phyloP scores from a whole-genome alignment of 2,113 vertebrate species.

The Callaeas wilsoni region DNA sequence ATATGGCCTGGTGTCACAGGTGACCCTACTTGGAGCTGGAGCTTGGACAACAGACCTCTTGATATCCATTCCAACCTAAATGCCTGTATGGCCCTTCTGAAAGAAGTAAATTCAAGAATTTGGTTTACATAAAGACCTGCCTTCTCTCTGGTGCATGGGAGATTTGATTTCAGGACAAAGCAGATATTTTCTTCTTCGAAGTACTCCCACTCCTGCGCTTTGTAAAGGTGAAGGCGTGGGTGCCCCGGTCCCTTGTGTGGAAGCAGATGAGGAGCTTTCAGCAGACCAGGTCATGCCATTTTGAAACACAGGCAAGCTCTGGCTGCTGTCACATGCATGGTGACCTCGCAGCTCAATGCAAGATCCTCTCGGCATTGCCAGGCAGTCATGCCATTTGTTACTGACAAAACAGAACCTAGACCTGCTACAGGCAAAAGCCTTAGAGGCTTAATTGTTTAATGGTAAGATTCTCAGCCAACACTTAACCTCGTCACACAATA shows the following conservation, averaged over 20 bases:
- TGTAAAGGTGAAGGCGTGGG: background rate
- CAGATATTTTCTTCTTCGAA: background rate
- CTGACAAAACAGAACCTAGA: background rate
- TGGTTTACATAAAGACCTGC: background rate
- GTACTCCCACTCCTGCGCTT: background rate
- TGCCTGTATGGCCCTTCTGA: background rate
- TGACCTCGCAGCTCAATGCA: background rate
- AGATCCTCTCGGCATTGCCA: background rate
- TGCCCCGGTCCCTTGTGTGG: accelerated
- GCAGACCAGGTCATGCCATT: background rate
- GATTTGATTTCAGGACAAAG: background rate
- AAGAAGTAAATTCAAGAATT: background rate
- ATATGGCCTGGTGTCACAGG: background rate
- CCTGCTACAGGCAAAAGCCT: background rate
- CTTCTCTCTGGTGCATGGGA: background rate
- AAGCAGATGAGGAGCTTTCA: background rate
- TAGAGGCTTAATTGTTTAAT: background rate
- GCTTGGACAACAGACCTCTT: background rate
- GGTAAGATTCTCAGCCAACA: background rate
- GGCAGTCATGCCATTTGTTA: background rate
- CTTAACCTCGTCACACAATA: background rate
- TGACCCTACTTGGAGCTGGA: background rate
- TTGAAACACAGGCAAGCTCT: background rate
- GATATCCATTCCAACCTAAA: background rate
- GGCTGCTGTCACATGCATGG: background rate